Base-by-base conservation (phyloP, 64 coral and sea anemone species). In the Catalaphyllia jardinei region DNA sequence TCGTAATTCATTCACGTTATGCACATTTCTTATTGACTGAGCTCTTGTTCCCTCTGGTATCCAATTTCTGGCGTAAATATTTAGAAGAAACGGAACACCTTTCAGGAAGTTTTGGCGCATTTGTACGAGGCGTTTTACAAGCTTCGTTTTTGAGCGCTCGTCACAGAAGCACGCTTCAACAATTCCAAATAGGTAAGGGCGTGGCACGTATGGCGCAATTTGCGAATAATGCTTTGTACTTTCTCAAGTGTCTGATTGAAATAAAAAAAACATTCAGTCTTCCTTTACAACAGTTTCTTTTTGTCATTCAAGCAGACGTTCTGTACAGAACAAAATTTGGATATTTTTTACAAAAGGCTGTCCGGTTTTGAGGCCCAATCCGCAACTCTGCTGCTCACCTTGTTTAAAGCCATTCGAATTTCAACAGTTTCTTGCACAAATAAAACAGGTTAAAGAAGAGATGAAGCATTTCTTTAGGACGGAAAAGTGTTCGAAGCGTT, bases 391-490 rank as follows among this genome's bases (percentile, higher is more conserved):
- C 64, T 27, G 2, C 64, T 27, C 64, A 67, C 64, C 0, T 67
- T 67, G 64, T 67, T 67, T 67, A 31, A 29, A 35, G 72, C 38
- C 27, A 19, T 19, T 67, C 19, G 22, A 67, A 67, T 67, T 67
- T 67, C 64, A 15, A n/a, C n/a, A 15, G 42, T 67, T 67, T 4
- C 22, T 22, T 25, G 64, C 64, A 67, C 22, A 67, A 74, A 74
- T 76, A 22, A 76, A 76, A 50, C 74, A 76, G 74, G 74, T 42
- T 76, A 76, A 76, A 51, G 24, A 76, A 76, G 14, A 42, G 42
- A 35, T 16, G 72, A 25, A 31, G 52, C 54, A 12, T 57, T 57
- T 2, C 33, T 35, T 57, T 57, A 15, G 54, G 1, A 57, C 42
- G 9, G 54, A 15, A 57, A 57, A 57, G 10, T 57, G 7, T 15